phyloP scores from a whole-genome alignment of 2,888 invertebrate genomes.

The Plagodis dolabraria region DNA sequence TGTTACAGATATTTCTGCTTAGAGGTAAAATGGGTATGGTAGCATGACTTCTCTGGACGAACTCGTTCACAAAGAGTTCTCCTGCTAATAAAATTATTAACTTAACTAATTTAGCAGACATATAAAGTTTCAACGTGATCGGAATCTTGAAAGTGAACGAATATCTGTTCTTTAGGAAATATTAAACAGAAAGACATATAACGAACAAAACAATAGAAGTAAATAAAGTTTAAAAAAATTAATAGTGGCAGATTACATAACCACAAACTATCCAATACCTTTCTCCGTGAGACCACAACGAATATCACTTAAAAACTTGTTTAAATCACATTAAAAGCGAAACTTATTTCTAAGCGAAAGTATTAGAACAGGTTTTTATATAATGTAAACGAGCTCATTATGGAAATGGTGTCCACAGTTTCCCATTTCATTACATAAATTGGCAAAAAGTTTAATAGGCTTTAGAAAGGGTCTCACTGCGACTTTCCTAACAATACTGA shows the following conservation, averaged over 20 bases:
- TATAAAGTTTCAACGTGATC: too few species aligned
- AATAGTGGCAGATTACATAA: slow-evolving; percentile 12
- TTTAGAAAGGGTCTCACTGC: background rate
- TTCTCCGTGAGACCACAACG: slow-evolving; percentile 15
- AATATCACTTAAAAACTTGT: slow-evolving; percentile 17
- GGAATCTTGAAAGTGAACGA: too few species aligned
- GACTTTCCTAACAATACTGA: too few species aligned
- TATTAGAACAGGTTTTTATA: slow-evolving; percentile 58
- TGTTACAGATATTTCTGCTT: too few species aligned
- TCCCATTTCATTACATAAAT: slow-evolving; percentile 63
- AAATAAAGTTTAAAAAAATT: background rate
- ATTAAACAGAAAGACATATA: background rate
- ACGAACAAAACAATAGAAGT: background rate
- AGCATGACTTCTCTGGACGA: too few species aligned
- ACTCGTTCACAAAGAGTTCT: too few species aligned
- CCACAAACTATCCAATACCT: slow-evolving; percentile 20
- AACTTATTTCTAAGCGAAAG: slow-evolving; percentile 61
- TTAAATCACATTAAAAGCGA: slow-evolving; percentile 12
- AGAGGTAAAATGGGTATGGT: too few species aligned
- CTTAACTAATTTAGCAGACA: too few species aligned
- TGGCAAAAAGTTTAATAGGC: slow-evolving; percentile 17
- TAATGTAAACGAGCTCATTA: slow-evolving; percentile 51
- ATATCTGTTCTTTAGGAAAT: too few species aligned
- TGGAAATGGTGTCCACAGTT: slow-evolving; percentile 58
- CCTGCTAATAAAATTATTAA: too few species aligned